Conservation (phyloP, 1,140 invertebrate genomes). For the Brachionus calyciflorus region DNA sequence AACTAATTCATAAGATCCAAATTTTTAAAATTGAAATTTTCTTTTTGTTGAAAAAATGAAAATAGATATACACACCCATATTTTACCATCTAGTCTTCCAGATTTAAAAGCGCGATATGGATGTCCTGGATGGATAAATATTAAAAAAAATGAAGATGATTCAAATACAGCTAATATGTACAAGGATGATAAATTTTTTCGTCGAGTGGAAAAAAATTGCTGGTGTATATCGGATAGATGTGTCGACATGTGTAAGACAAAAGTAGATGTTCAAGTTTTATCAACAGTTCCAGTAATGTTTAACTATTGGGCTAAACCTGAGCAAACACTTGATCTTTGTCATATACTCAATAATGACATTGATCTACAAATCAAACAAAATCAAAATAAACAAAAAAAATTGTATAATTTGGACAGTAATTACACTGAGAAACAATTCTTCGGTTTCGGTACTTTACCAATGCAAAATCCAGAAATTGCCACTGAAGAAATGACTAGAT, state of each 20-base stretch:
- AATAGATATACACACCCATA: constrained; percentile 66
- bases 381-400: constrained; percentile 57
- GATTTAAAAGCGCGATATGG: constrained; percentile 66
- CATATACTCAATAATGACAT: constrained; percentile 65
- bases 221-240: constrained; percentile 62
- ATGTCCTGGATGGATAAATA: constrained; percentile 65
- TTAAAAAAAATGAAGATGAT: constrained; percentile 60
- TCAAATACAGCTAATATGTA: constrained; percentile 62
- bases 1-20: not conserved
- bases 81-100: constrained; percentile 65
- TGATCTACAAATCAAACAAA: constrained; percentile 58
- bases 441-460: constrained; percentile 66
- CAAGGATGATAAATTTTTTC: constrained; percentile 65
- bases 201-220: constrained; percentile 65
- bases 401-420: constrained; percentile 10
- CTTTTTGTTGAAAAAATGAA: constrained; percentile 60
- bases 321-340: constrained; percentile 63
- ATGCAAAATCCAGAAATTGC: constrained; percentile 65
- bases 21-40: constrained; percentile 21
- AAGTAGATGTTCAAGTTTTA: constrained; percentile 64
- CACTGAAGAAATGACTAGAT: constrained; percentile 64
- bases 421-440: constrained; percentile 53
- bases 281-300: constrained; percentile 71
- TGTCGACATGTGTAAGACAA: constrained; percentile 58
- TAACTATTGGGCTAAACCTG: constrained; percentile 67